phyloP scores from a whole-genome alignment of 2,888 invertebrate genomes.

The Embidobia sp. region DNA sequence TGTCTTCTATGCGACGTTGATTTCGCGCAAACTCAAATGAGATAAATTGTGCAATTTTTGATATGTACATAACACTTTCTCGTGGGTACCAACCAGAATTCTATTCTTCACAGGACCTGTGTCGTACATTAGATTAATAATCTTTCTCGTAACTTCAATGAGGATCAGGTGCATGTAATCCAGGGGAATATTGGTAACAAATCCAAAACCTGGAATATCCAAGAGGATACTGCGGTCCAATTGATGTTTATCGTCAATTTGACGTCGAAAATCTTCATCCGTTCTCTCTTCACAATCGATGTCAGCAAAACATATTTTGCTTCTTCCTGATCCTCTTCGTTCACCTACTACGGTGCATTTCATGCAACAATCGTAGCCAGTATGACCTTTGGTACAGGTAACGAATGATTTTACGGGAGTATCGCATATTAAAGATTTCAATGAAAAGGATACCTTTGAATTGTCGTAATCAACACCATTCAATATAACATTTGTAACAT shows the following conservation, averaged over 20 bases:
- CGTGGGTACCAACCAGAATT: neutral
- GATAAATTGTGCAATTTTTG: neutral
- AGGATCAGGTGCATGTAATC: conserved; percentile 13
- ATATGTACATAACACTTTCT: neutral
- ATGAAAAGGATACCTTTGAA: neutral
- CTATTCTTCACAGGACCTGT: neutral
- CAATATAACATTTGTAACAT: neutral
- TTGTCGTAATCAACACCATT: neutral
- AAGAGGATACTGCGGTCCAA: neutral
- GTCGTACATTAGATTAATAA: neutral
- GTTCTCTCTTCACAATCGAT: neutral
- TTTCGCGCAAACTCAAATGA: neutral
- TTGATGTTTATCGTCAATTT: conserved; percentile 4
- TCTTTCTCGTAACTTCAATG: neutral
- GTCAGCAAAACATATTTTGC: conserved; percentile 10
- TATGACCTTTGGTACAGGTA: conserved; percentile 14
- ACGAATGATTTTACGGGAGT: neutral
- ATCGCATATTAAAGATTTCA: conserved; percentile 12
- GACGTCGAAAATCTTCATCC: neutral
- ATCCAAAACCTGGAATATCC: conserved; percentile 11
- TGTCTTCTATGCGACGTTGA: neutral
- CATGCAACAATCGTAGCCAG: conserved; percentile 10
- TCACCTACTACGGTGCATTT: conserved; percentile 4
- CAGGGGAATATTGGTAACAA: conserved; percentile 7
- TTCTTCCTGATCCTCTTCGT: neutral